A percentile compares a stretch with the other conserved stretches of the same genome.
These are phyloP conservation scores for Fulica atra DNA, from an alignment of 2,113 vertebrate species.

Conservation along the genomic window DNA sequence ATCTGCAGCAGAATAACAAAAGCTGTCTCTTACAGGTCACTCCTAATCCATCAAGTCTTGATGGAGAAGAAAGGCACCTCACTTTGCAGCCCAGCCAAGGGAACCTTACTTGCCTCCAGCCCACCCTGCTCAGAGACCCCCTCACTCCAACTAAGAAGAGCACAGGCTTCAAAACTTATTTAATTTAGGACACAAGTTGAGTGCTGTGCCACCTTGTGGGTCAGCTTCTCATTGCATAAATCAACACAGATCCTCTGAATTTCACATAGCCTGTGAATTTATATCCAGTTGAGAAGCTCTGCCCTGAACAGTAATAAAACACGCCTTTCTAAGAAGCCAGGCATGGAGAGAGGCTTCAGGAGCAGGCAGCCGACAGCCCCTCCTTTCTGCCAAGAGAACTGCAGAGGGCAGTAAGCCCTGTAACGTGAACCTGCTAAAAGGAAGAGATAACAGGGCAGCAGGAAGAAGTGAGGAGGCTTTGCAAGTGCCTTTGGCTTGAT, in stretches of 20 bases:
- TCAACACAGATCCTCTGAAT: neutral
- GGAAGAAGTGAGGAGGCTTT: neutral
- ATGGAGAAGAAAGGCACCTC: neutral
- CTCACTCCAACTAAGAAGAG: neutral
- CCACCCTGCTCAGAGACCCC: neutral
- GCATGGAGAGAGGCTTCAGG: neutral
- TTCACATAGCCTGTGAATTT: neutral
- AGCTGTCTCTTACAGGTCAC: neutral
- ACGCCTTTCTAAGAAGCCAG: neutral
- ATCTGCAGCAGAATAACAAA: conserved; percentile 28
- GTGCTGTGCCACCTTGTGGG: neutral
- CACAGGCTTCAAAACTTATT: neutral
- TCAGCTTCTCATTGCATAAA: neutral
- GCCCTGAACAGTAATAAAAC: neutral
- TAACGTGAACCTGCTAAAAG: neutral
- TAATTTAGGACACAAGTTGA: neutral
- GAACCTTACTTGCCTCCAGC: neutral
- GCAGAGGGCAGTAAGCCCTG: neutral
- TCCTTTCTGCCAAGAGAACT: neutral
- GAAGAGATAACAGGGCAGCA: fast-evolving
- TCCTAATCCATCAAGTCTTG: conserved; percentile 29
- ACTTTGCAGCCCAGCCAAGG: neutral
- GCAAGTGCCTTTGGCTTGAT: neutral
- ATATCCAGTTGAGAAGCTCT: neutral
- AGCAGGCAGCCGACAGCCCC: neutral